Percentiles rank a stretch among this genome's conserved stretches.
Conservation (phyloP, 2,113 vertebrate species). For the Arenaria interpres region DNA sequence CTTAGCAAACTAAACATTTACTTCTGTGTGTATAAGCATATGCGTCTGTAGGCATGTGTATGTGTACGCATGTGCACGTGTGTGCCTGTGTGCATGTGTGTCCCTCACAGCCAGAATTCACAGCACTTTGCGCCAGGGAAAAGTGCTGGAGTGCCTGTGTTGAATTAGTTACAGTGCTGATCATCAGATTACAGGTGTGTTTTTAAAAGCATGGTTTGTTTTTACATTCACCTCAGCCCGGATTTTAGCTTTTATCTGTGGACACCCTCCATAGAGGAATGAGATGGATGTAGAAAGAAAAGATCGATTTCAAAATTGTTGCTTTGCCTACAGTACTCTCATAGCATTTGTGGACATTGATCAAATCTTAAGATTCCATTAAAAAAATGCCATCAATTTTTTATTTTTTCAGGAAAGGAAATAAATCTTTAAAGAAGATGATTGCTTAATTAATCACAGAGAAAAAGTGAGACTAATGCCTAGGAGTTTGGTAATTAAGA, state of each 20-base stretch:
- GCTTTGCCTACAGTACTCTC: slow-evolving; percentile 35
- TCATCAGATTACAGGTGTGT: not conserved
- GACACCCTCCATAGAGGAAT: not conserved
- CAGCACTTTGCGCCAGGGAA: not conserved
- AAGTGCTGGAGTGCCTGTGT: not conserved
- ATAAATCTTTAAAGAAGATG: slow-evolving; percentile 72
- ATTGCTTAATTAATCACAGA: slow-evolving; percentile 68
- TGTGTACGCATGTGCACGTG: not conserved
- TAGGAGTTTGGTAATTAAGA: slow-evolving; percentile 51
- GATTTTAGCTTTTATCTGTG: slow-evolving; percentile 1
- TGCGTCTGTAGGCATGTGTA: not conserved
- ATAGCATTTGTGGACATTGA: slow-evolving; percentile 49
- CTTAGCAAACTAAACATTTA: not conserved
- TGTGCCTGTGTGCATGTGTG: rapidly evolving
- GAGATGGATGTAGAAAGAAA: not conserved
- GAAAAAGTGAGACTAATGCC: slow-evolving; percentile 54
- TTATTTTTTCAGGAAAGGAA: slow-evolving; percentile 58
- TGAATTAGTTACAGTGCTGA: not conserved
- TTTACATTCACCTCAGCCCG: not conserved
- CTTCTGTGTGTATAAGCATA: not conserved
- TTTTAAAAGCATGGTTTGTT: not conserved
- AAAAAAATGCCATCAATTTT: slow-evolving; percentile 50
- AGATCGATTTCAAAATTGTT: slow-evolving; percentile 56
- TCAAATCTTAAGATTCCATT: slow-evolving; percentile 69
- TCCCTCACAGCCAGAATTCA: not conserved